Evolutionary conservation across 2,797 vertebrate species (phyloP).

Genomic region (Falco naumanni): DNA sequence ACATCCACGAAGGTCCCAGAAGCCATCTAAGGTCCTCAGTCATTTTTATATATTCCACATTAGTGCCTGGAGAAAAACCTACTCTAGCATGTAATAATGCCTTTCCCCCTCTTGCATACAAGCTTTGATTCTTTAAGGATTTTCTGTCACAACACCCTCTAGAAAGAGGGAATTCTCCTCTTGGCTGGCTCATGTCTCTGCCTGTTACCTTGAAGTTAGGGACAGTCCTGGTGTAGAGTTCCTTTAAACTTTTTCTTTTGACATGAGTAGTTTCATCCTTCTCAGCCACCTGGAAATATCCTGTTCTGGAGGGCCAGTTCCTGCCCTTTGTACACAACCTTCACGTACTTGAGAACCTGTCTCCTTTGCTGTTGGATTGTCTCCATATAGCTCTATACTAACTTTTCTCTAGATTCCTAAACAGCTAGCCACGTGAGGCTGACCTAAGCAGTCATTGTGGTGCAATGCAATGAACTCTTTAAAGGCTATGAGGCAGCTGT

Average conservation of each 20-base stretch:
- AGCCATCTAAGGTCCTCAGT: neutral
- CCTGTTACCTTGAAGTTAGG: neutral
- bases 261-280: neutral
- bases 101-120: neutral
- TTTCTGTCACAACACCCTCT: neutral
- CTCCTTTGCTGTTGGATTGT: neutral
- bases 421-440: neutral
- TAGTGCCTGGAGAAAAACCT: neutral
- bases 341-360: neutral
- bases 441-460: neutral
- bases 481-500: neutral
- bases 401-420: neutral
- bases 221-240: neutral
- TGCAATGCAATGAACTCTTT: neutral
- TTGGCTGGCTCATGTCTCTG: neutral
- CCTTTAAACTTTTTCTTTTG: neutral
- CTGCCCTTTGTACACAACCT: accelerated
- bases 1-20: neutral
- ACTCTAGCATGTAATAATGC: neutral
- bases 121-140: neutral
- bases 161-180: neutral
- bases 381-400: neutral
- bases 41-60: neutral
- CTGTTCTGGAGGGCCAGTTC: neutral
- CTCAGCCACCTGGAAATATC: neutral